A percentile compares a stretch with the other conserved stretches of the same genome.
Conservation (phyloP, 2,888 invertebrate genomes). For the Oxystoma pomonae region DNA sequence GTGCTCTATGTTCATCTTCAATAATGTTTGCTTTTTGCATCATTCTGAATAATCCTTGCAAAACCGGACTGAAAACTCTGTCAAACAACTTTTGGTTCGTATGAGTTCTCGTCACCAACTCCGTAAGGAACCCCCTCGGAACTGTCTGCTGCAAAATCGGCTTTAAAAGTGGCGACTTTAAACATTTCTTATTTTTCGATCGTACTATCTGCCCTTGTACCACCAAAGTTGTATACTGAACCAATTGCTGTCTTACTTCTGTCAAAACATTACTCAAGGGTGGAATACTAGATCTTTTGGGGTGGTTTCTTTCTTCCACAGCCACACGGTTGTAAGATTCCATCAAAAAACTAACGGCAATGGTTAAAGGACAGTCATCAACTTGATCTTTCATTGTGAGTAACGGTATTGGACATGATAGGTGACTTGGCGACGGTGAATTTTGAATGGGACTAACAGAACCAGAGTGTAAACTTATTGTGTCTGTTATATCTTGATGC, state of each 20-base stretch:
- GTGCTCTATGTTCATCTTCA: conserved; percentile 61
- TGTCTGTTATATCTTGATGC: conserved; percentile 28
- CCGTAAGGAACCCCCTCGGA: conserved; percentile 70
- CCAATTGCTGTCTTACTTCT: conserved; percentile 53
- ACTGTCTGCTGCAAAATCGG: conserved; percentile 67
- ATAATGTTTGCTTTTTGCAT: conserved; percentile 68
- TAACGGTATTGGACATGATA: conserved; percentile 38
- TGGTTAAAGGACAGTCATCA: conserved; percentile 31
- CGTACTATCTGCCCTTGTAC: conserved; percentile 48
- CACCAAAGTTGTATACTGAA: conserved; percentile 56
- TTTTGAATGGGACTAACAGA: conserved; percentile 46
- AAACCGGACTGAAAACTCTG: conserved; percentile 60
- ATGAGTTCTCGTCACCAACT: conserved; percentile 49
- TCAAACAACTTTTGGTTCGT: conserved; percentile 57
- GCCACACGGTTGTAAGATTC: conserved; percentile 69
- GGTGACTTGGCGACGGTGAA: conserved; percentile 38
- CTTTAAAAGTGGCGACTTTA: conserved; percentile 61
- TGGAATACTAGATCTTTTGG: conserved; percentile 71
- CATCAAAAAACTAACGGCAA: conserved; percentile 51
- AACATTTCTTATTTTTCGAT: conserved; percentile 42
- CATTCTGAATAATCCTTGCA: conserved; percentile 65
- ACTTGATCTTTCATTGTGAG: conserved; percentile 34
- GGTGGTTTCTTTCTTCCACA: conserved; percentile 69
- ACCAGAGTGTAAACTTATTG: conserved; percentile 39
- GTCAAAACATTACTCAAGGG: conserved; percentile 66